A percentile compares a stretch with the other conserved stretches of the same genome.
Conservation (phyloP, 2,113 vertebrate genomes). For the Scytalopus superciliaris region DNA sequence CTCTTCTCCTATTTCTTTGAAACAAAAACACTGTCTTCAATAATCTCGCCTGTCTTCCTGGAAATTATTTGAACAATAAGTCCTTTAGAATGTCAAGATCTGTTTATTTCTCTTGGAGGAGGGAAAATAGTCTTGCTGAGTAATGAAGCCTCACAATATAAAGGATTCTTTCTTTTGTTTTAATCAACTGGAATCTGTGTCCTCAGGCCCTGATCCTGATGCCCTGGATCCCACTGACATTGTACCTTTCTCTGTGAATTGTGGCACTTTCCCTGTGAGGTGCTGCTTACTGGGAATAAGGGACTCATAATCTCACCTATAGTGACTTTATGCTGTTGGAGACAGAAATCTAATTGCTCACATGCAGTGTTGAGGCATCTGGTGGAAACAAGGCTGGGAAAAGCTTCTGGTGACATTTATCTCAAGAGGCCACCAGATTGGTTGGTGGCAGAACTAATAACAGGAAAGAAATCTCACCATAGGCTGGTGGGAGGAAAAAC, state of each 20-base stretch:
- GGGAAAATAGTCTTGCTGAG: slow-evolving; percentile 28
- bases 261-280: background rate
- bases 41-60: slow-evolving; percentile 28
- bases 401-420: slow-evolving; percentile 16
- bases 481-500: background rate
- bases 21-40: slow-evolving; percentile 15
- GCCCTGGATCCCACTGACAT: background rate
- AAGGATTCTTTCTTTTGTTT: slow-evolving; percentile 50
- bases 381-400: background rate
- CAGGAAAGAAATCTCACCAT: background rate
- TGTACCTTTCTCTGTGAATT: background rate
- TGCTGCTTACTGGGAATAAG: background rate
- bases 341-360: background rate
- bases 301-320: background rate
- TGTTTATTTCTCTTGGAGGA: slow-evolving; percentile 59
- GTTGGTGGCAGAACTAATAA: background rate
- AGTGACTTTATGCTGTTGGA: background rate
- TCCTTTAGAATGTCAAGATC: slow-evolving; percentile 37
- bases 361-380: background rate
- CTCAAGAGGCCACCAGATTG: background rate
- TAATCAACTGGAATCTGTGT: slow-evolving; percentile 5
- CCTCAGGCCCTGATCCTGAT: background rate
- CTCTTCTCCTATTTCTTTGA: slow-evolving; percentile 18
- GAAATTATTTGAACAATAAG: slow-evolving; percentile 53
- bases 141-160: background rate